phyloP scores from a whole-genome alignment of 2,113 vertebrate genomes.

The Corynorhinus townsendii region DNA sequence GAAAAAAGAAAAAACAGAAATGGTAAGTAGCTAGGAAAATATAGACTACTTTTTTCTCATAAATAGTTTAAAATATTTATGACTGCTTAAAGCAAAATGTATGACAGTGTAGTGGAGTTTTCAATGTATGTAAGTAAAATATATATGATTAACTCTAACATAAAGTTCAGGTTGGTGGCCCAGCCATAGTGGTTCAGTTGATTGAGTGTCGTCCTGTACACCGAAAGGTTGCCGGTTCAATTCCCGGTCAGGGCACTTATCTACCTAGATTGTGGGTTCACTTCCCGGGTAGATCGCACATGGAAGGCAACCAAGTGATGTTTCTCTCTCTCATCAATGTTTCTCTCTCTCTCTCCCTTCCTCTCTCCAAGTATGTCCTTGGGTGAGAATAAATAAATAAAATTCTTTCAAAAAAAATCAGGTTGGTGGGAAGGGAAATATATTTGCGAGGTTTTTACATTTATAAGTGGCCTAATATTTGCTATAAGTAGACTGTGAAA shows the following conservation, averaged over 20 bases:
- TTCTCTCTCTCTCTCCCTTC: too few species aligned
- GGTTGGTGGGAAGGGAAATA: neutral
- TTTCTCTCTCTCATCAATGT: too few species aligned
- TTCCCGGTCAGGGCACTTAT: too few species aligned
- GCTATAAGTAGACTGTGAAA: neutral
- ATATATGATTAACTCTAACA: neutral
- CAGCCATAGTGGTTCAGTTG: too few species aligned
- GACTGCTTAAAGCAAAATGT: neutral
- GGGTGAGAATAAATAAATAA: too few species aligned
- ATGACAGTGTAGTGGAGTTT: neutral
- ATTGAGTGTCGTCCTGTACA: too few species aligned
- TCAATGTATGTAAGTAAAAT: neutral
- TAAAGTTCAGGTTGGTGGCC: neutral
- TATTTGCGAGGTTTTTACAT: neutral
- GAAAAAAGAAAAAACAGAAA: neutral
- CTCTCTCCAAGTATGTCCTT: too few species aligned
- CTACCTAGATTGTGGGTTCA: too few species aligned
- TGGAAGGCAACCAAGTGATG: too few species aligned
- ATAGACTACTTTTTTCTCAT: neutral
- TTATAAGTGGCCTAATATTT: neutral
- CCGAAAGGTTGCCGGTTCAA: too few species aligned
- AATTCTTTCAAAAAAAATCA: neutral
- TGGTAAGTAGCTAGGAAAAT: neutral
- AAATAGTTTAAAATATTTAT: conserved; percentile 13
- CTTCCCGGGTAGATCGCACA: too few species aligned